These are phyloP conservation scores for Heliconius erato DNA, from an alignment of 2,888 invertebrate genomes.

Conservation along the genomic window DNA sequence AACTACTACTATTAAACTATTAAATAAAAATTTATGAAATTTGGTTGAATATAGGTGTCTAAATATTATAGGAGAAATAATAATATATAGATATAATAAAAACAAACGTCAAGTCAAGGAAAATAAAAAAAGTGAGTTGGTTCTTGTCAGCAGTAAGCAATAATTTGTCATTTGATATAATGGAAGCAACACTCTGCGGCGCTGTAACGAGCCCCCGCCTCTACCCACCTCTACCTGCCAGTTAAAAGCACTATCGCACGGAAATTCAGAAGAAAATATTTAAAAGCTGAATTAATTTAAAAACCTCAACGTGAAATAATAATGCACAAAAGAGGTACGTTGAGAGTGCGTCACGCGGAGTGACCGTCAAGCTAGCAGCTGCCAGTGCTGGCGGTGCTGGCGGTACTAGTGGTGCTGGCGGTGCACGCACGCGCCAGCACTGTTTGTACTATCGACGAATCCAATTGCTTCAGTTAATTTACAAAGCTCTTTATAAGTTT, in stretches of 20 bases:
- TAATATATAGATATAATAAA: too few species aligned
- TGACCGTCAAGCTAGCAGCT: conserved; percentile 2
- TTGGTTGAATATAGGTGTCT: too few species aligned
- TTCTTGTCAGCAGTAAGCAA: not conserved
- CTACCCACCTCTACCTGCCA: not conserved
- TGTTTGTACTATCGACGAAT: too few species aligned
- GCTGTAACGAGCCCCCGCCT: not conserved
- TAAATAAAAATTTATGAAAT: too few species aligned
- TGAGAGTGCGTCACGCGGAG: conserved; percentile 20
- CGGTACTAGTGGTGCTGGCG: too few species aligned
- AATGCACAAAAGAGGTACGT: conserved; percentile 3
- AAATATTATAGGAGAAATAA: too few species aligned
- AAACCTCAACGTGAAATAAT: conserved; percentile 17
- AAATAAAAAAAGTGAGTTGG: not conserved
- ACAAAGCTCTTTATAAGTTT: too few species aligned
- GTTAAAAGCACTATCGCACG: conserved; percentile 13
- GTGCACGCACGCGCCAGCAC: not conserved
- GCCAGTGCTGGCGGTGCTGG: too few species aligned
- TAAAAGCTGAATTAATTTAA: conserved; percentile 15
- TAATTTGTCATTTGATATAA: conserved; percentile 12
- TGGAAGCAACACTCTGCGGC: conserved; percentile 3
- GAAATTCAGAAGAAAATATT: conserved; percentile 8
- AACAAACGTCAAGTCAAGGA: not conserved
- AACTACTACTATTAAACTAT: too few species aligned
- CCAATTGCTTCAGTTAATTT: too few species aligned